Percentiles rank a stretch among this genome's conserved stretches.
phyloP scores from a whole-genome alignment of 2,888 invertebrate genomes.

The Drosophila acutilabella region DNA sequence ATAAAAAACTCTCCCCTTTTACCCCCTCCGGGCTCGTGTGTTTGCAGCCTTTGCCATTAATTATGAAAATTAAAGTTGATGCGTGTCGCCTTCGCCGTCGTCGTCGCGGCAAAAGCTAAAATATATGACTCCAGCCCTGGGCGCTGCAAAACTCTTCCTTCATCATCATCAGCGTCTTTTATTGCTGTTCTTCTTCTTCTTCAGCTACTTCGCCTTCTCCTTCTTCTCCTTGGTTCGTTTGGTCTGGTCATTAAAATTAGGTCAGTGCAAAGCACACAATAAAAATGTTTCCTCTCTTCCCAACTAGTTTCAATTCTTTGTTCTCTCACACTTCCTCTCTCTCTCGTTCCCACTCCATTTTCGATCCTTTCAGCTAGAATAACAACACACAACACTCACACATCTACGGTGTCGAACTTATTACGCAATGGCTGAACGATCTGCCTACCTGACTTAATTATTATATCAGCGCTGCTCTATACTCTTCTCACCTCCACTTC shows the following conservation, averaged over 20 bases:
- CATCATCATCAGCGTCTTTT: constrained; percentile 9
- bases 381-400: constrained; percentile 41
- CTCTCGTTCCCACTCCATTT: constrained; percentile 14
- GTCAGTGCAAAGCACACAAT: constrained; percentile 61
- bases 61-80: constrained; percentile 77
- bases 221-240: constrained; percentile 9
- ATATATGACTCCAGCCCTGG: constrained; percentile 57
- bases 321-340: constrained; percentile 14
- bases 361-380: constrained; percentile 70
- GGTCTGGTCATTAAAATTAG: constrained; percentile 74
- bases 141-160: constrained; percentile 25
- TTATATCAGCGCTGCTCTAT: constrained; percentile 65
- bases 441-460: constrained; percentile 79
- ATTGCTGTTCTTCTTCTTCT: constrained; percentile 3
- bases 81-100: constrained; percentile 64
- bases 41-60: constrained; percentile 65
- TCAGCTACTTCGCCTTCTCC: neutral
- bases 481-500: constrained; percentile 6
- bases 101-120: constrained; percentile 40
- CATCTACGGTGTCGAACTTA: constrained; percentile 55
- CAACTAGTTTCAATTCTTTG: constrained; percentile 63
- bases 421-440: constrained; percentile 75
- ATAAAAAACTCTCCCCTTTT: constrained; percentile 34
- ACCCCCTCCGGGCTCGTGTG: constrained; percentile 26
- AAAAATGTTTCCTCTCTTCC: constrained; percentile 16